Conservation (phyloP, 2,797 vertebrate genomes). For the Adelosebastes latens region DNA sequence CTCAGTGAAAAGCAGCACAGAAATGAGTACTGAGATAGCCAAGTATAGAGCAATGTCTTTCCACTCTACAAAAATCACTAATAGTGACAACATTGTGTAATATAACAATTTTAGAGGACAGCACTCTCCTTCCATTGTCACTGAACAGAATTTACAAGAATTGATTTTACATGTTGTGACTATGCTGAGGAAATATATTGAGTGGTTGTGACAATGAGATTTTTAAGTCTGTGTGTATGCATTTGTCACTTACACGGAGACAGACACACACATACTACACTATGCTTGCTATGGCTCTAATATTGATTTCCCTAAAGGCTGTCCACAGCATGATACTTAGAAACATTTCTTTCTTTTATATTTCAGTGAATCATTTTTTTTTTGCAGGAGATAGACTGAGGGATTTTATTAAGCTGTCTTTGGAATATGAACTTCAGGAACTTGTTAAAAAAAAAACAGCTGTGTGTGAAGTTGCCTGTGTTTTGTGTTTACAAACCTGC, state of each 20-base stretch:
- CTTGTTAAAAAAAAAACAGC: not conserved
- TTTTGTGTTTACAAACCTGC: not conserved
- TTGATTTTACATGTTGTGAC: conserved; percentile 18
- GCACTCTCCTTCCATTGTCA: not conserved
- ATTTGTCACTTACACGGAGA: conserved; percentile 1
- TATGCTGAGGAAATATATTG: not conserved
- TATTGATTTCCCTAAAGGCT: conserved; percentile 13
- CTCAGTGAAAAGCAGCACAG: not conserved
- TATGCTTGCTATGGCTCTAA: not conserved
- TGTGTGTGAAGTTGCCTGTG: not conserved
- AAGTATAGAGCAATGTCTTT: not conserved
- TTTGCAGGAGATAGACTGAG: not conserved
- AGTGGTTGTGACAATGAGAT: not conserved
- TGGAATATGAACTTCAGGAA: not conserved
- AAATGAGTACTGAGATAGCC: not conserved
- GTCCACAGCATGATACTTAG: not conserved
- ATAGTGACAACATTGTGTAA: not conserved
- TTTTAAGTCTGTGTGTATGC: not conserved
- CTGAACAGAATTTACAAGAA: not conserved
- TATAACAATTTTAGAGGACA: conserved; percentile 3
- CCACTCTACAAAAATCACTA: not conserved
- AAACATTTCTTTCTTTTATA: not conserved
- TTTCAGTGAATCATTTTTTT: not conserved
- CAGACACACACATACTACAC: not conserved
- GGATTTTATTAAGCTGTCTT: not conserved